phyloP scores from a whole-genome alignment of 2,888 invertebrate species.

The Drosophila greeni region DNA sequence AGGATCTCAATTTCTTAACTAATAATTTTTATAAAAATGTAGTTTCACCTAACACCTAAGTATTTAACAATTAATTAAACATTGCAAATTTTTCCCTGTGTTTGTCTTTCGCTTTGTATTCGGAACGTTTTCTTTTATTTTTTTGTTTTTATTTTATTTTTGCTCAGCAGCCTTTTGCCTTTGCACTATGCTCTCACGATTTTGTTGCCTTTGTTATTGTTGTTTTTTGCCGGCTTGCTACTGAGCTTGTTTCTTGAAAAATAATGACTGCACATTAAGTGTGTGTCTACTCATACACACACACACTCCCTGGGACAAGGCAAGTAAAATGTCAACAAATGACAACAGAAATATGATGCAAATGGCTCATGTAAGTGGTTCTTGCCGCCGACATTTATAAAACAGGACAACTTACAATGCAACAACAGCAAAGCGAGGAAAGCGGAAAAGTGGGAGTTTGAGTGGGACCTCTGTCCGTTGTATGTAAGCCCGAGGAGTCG shows the following conservation, averaged over 20 bases:
- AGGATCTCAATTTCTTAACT: too few species aligned
- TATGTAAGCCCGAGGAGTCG: conserved; percentile 37
- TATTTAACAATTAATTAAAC: not conserved
- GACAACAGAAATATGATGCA: conserved; percentile 77
- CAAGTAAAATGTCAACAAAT: conserved; percentile 73
- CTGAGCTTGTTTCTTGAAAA: conserved; percentile 68
- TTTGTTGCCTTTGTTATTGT: conserved; percentile 40
- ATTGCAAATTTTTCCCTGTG: conserved; percentile 1
- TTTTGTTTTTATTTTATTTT: conserved; percentile 30
- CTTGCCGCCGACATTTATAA: conserved; percentile 65
- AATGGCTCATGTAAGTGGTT: conserved; percentile 76
- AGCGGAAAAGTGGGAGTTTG: conserved; percentile 27
- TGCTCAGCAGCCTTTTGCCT: conserved; percentile 54
- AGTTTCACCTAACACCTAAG: not conserved
- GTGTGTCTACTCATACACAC: conserved; percentile 48
- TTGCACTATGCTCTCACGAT: conserved; percentile 45
- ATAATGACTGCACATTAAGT: conserved; percentile 74
- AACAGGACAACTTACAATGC: conserved; percentile 57
- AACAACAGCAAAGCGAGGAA: conserved; percentile 35
- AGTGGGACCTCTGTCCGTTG: conserved; percentile 22
- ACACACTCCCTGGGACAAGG: conserved; percentile 49
- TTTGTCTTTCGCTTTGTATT: conserved; percentile 1
- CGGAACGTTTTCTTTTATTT: conserved; percentile 39
- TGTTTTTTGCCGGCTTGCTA: conserved; percentile 43
- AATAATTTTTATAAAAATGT: too few species aligned